Conservation (phyloP, 2,797 vertebrate genomes). For the Alexandromys oeconomus region DNA sequence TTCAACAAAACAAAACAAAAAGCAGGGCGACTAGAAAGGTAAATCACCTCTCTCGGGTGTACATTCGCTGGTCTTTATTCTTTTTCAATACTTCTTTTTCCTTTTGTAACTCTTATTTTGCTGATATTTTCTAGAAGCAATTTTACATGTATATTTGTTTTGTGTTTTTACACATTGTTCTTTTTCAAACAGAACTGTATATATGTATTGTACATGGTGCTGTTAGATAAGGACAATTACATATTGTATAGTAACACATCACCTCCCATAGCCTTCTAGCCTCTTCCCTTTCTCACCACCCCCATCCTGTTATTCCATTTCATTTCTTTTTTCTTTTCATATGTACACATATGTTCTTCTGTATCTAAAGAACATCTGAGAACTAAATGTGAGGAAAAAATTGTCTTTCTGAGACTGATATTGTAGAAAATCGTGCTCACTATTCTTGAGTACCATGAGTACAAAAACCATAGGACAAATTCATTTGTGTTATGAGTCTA, state of each 20-base stretch:
- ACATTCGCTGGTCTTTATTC: not conserved
- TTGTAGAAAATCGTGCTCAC: not conserved
- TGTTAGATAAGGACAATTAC: not conserved
- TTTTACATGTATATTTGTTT: slow-evolving; percentile 31
- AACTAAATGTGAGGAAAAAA: not conserved
- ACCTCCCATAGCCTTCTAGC: no score
- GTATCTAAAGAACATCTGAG: not conserved
- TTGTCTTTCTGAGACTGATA: not conserved
- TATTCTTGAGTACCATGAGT: not conserved
- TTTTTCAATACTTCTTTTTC: not conserved
- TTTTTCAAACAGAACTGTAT: not conserved
- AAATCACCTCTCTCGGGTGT: not conserved
- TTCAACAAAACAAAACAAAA: not conserved
- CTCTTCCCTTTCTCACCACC: not conserved
- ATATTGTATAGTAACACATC: no score
- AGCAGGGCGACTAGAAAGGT: not conserved
- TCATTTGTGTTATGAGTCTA: not conserved
- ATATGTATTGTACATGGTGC: not conserved
- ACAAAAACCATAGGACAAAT: not conserved
- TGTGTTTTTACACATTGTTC: not conserved
- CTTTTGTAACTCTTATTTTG: not conserved
- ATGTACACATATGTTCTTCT: no score
- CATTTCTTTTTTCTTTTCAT: not conserved
- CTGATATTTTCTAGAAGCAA: not conserved
- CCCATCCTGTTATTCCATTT: not conserved